Evolutionary conservation across 2,888 invertebrate species (phyloP), one percentile per base, ranked within the genome.

Genomic region (Eledona agricola): DNA sequence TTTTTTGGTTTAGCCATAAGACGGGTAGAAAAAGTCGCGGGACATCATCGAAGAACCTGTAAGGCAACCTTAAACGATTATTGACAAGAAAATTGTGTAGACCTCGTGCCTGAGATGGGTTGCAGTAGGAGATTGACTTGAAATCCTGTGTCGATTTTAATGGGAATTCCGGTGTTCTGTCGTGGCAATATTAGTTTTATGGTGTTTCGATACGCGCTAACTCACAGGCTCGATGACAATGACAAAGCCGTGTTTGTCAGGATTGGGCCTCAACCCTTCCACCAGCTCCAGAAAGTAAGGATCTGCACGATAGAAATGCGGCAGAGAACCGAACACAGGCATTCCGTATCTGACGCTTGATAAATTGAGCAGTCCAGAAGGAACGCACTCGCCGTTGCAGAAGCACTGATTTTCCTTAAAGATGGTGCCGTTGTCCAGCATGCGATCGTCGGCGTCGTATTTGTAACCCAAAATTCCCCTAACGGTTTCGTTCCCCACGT

Each of bases 301-400:
- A 76, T 92, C 93, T 0, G 83, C 93, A 63, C 86, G 81, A 68
- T 86, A 80, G 75, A 91, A 94, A 77, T 94, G 93, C 0, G 95
- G 95, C 62, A 90, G 82, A 0, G 93, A 90, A 59, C 90, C 82
- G 71, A 90, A 91, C 0, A 88, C 86, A 0, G 95, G 94, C 0
- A 92, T 87, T 2, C 88, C 90, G 67, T 80, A 88, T 40, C 89
- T 83, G 62, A 91, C 91, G 0, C 87, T 78, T 0, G 89, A 88
- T 6, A 90, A 83, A 74, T 91, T 89, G 73, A 90, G 79, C 15
- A 86, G 80, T 0, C 91, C 92, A 1, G 83, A 81, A 51, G 89
- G 89, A 9, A 80, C 78, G 69, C 90, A 90, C 47, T 84, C 80
- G 1, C 88, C 89, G 42, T 82, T 81, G 70, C 89, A 90, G 74